Conservation (phyloP, 2,797 vertebrate species). For the Thunnus albacares region DNA sequence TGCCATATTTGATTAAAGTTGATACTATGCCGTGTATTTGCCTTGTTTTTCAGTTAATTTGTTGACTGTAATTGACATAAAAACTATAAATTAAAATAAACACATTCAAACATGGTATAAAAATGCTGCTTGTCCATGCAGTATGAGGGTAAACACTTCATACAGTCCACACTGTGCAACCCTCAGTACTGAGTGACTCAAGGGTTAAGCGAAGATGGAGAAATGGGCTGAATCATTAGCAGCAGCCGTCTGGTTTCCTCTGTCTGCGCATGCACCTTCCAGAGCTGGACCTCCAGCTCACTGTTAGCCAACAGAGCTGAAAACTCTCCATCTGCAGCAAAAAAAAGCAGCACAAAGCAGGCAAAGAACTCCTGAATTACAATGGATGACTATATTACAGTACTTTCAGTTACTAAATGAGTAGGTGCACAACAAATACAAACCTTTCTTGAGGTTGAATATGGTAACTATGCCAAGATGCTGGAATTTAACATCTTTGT, state of each 20-base stretch:
- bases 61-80: slow-evolving; percentile 19
- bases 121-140: background rate
- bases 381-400: background rate
- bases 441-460: slow-evolving; percentile 72
- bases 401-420: background rate
- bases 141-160: slow-evolving; percentile 6
- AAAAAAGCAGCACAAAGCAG: slow-evolving; percentile 23
- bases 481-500: slow-evolving; percentile 70
- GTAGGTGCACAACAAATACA: slow-evolving; percentile 14
- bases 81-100: slow-evolving; percentile 26
- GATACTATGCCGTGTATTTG: slow-evolving; percentile 54
- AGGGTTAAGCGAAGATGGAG: slow-evolving; percentile 33
- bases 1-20: slow-evolving; percentile 72
- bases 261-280: slow-evolving; percentile 60
- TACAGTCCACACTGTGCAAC: background rate
- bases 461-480: slow-evolving; percentile 70
- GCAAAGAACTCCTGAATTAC: background rate
- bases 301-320: slow-evolving; percentile 43
- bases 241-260: slow-evolving; percentile 71
- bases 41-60: slow-evolving; percentile 44
- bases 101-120: background rate
- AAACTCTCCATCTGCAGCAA: slow-evolving; percentile 70
- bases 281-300: slow-evolving; percentile 64
- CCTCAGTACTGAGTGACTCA: slow-evolving; percentile 4
- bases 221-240: slow-evolving; percentile 53